Conservation (phyloP, 2,797 vertebrate species). For the Ptychobarbus kaznakovi region DNA sequence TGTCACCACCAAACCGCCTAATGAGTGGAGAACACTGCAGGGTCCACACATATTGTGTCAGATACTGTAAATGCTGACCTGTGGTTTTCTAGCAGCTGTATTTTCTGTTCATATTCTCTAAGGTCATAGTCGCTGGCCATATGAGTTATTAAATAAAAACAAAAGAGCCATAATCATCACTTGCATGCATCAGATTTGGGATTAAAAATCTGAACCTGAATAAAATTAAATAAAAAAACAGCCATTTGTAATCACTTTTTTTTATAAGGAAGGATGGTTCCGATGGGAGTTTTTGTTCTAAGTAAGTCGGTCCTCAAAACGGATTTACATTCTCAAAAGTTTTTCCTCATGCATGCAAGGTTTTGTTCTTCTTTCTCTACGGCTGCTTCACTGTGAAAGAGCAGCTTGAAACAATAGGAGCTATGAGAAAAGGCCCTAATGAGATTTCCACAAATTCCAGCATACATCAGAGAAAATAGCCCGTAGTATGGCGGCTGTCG, state of each 20-base stretch:
- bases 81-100: neutral
- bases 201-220: neutral
- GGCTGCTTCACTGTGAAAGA: constrained; percentile 34
- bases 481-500: constrained; percentile 59
- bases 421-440: constrained; percentile 66
- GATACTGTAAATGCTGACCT: constrained; percentile 20
- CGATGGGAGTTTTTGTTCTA: neutral
- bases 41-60: constrained; percentile 13
- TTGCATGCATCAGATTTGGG: neutral
- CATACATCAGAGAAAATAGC: constrained; percentile 68
- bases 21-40: neutral
- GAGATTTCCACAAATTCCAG: constrained; percentile 70
- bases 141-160: constrained; percentile 1
- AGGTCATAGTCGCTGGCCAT: neutral
- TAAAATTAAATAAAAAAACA: neutral
- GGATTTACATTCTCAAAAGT: constrained; percentile 16
- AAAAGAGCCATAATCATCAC: constrained; percentile 7
- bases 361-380: constrained; percentile 25
- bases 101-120: constrained; percentile 12
- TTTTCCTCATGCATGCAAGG: constrained; percentile 14
- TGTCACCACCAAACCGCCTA: constrained; percentile 29
- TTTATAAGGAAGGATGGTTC: neutral
- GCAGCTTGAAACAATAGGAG: constrained; percentile 63
- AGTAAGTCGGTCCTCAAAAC: constrained; percentile 19
- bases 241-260: constrained; percentile 13